Evolutionary conservation across 2,797 vertebrate species (phyloP).

Genomic region (Pseudotriccus pelzelni): DNA sequence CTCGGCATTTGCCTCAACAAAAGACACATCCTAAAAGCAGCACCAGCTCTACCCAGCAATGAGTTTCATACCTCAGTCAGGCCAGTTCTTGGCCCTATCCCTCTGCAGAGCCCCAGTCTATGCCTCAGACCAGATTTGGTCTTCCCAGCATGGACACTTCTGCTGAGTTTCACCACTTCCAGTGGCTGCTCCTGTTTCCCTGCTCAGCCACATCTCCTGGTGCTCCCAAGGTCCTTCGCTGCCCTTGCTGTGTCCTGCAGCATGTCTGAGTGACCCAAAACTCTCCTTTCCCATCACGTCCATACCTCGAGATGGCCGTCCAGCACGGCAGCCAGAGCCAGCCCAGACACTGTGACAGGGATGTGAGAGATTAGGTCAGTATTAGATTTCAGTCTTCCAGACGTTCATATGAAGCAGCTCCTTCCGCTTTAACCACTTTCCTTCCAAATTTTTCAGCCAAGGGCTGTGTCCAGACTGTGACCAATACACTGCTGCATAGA

Average conservation of each 20-base stretch:
- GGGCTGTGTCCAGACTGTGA: conserved; percentile 30
- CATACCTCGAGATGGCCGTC: not conserved
- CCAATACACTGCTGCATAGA: not conserved
- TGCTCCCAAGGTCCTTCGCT: not conserved
- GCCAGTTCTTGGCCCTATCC: not conserved
- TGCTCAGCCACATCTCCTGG: not conserved
- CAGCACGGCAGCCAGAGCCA: not conserved
- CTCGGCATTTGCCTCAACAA: not conserved
- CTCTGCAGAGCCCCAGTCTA: not conserved
- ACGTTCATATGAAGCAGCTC: not conserved
- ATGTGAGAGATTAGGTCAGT: not conserved
- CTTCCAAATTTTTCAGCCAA: not conserved
- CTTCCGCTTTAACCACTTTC: not conserved
- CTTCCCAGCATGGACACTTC: not conserved
- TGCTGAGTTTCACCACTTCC: not conserved
- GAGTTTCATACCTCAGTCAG: not conserved
- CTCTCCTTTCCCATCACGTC: not conserved
- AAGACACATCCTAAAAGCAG: not conserved
- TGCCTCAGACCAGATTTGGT: not conserved
- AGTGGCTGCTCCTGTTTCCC: not conserved
- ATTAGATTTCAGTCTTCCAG: conserved; percentile 26
- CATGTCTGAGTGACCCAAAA: not conserved
- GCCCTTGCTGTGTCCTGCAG: not conserved
- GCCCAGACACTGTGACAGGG: not conserved
- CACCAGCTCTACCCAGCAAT: not conserved